These are phyloP conservation scores for Drosophila parthenogenetica DNA, from an alignment of 2,888 invertebrate species.

Conservation along the genomic window DNA sequence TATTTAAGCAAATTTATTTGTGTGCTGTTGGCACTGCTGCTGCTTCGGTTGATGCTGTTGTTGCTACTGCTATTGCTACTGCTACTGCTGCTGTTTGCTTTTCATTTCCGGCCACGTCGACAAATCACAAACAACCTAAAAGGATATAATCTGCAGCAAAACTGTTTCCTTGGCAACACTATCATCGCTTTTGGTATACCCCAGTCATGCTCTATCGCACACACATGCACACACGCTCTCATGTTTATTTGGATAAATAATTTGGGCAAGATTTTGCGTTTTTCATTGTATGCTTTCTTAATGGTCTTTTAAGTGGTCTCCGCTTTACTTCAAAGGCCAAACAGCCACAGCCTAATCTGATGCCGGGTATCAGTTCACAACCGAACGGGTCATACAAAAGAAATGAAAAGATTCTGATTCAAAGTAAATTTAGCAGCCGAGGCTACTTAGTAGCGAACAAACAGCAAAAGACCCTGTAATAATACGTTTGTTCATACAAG, in stretches of 20 bases:
- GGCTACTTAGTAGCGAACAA: background rate
- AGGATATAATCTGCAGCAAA: constrained; percentile 76
- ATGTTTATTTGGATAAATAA: constrained; percentile 76
- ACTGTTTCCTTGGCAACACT: constrained; percentile 65
- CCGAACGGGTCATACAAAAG: constrained; percentile 18
- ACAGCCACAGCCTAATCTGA: constrained; percentile 35
- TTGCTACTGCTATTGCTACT: constrained; percentile 11
- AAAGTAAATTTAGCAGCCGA: background rate
- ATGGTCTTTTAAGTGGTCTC: constrained; percentile 70
- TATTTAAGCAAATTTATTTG: constrained; percentile 68
- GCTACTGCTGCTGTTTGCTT: constrained; percentile 64
- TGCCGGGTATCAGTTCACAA: constrained; percentile 34
- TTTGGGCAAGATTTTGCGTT: constrained; percentile 73
- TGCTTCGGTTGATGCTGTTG: constrained; percentile 19
- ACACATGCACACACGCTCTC: constrained; percentile 6
- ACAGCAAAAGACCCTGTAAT: background rate
- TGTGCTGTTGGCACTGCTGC: constrained; percentile 38
- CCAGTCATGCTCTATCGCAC: background rate
- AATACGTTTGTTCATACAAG: too few species aligned
- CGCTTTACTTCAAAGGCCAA: constrained; percentile 29
- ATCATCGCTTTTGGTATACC: constrained; percentile 29
- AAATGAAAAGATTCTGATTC: constrained; percentile 1
- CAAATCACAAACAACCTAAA: constrained; percentile 75
- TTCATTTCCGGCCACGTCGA: constrained; percentile 79
- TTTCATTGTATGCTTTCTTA: constrained; percentile 59